phyloP scores from a whole-genome alignment of 2,797 vertebrate genomes.

The Todus mexicanus region DNA sequence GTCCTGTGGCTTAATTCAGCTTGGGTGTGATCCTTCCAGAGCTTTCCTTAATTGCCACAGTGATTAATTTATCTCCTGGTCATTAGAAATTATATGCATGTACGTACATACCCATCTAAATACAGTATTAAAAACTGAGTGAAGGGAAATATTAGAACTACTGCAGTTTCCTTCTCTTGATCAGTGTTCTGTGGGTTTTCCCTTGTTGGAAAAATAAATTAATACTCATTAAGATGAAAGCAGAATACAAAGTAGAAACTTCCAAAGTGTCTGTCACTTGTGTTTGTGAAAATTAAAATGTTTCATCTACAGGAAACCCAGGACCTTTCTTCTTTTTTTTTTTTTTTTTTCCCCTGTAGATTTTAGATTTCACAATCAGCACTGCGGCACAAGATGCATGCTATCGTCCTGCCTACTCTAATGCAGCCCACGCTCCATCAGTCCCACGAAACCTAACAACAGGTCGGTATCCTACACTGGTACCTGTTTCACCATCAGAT shows the following conservation, averaged over 20 bases:
- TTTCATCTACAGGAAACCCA: background rate
- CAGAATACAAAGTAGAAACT: background rate
- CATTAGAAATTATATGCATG: background rate
- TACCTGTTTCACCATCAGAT: background rate
- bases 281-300: background rate
- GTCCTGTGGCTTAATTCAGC: background rate
- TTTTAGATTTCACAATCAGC: background rate
- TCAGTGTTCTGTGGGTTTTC: background rate
- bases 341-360: background rate
- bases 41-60: background rate
- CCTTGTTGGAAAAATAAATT: background rate
- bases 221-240: background rate
- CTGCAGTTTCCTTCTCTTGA: background rate
- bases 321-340: background rate
- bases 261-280: background rate
- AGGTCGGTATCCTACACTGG: background rate
- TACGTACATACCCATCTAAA: background rate
- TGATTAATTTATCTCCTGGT: background rate
- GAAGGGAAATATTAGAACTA: background rate
- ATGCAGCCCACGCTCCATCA: background rate
- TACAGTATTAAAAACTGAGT: background rate
- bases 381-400: accelerated
- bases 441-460: background rate
- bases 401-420: background rate
- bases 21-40: background rate